Conservation (phyloP, 1,140 invertebrate species). For the Monochamus saltuarius region DNA sequence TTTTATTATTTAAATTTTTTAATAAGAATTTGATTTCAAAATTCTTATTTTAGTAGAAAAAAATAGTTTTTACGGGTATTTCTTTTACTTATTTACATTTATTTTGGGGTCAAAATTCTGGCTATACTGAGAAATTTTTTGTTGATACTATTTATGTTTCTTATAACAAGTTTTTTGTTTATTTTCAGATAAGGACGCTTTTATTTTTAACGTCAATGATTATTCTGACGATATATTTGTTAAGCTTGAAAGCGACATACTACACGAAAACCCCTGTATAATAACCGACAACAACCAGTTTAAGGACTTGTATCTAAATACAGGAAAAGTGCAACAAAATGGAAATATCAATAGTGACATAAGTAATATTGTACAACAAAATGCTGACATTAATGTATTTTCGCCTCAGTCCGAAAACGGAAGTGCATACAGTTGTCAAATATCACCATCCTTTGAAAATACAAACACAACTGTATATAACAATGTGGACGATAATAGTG, state of each 20-base stretch:
- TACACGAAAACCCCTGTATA: not conserved
- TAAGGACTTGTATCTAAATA: conserved; percentile 9
- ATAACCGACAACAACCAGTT: too few relatives aligned
- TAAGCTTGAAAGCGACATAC: conserved; percentile 8
- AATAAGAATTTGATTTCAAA: too few relatives aligned
- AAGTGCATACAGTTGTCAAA: conserved; percentile 13
- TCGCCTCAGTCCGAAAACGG: conserved; percentile 13
- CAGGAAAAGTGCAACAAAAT: conserved; percentile 2
- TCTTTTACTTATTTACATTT: not conserved
- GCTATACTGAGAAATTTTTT: not conserved
- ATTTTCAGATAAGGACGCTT: conserved; percentile 31
- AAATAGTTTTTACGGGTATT: too few relatives aligned
- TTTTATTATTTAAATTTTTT: too few relatives aligned
- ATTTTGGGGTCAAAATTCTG: conserved; percentile 1
- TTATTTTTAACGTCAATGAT: conserved; percentile 17
- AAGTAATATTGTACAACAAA: conserved; percentile 1
- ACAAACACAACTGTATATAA: not conserved
- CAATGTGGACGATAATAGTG: conserved; percentile 22
- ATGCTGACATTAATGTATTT: conserved; percentile 1
- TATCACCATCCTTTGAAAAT: not conserved
- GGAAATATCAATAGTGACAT: conserved; percentile 9
- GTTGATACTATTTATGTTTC: not conserved
- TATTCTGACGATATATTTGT: conserved; percentile 10
- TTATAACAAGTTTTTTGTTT: conserved; percentile 6
- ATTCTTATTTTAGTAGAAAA: too few relatives aligned